Conservation (phyloP, 2,888 invertebrate genomes). For the Spisula solida region DNA sequence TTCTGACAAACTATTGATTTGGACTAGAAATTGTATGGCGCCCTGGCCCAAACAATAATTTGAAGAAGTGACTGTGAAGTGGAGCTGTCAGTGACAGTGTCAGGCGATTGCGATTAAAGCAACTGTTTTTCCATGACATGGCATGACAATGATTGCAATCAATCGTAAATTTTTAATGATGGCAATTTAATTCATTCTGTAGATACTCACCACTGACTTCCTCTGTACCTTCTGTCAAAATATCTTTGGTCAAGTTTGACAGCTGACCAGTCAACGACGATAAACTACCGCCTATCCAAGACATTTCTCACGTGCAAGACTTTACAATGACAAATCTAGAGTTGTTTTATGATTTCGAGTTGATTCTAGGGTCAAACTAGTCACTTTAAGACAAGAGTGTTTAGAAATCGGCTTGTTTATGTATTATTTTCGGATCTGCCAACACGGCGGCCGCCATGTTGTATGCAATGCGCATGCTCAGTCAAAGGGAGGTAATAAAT, state of each 20-base stretch:
- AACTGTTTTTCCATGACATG: neutral
- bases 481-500: conserved; percentile 41
- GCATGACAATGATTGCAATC: no score
- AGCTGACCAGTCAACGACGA: conserved; percentile 94
- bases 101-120: no score
- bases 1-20: no score
- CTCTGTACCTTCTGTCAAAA: conserved; percentile 92
- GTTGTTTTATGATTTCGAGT: neutral
- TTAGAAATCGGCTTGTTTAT: conserved; percentile 27
- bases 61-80: no score
- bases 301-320: conserved; percentile 81
- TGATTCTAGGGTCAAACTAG: neutral
- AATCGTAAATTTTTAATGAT: no score
- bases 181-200: neutral
- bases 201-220: conserved; percentile 90
- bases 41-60: no score
- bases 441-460: conserved; percentile 74
- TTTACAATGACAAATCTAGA: neutral
- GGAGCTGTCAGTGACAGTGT: no score
- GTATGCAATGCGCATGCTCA: conserved; percentile 39
- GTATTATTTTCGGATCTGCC: conserved; percentile 58
- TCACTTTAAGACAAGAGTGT: neutral
- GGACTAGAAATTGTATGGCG: no score
- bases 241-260: conserved; percentile 94
- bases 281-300: conserved; percentile 89